Evolutionary conservation across 2,797 vertebrate species (phyloP), one percentile per base, ranked within the genome.

Genomic region (Esox lucius): DNA sequence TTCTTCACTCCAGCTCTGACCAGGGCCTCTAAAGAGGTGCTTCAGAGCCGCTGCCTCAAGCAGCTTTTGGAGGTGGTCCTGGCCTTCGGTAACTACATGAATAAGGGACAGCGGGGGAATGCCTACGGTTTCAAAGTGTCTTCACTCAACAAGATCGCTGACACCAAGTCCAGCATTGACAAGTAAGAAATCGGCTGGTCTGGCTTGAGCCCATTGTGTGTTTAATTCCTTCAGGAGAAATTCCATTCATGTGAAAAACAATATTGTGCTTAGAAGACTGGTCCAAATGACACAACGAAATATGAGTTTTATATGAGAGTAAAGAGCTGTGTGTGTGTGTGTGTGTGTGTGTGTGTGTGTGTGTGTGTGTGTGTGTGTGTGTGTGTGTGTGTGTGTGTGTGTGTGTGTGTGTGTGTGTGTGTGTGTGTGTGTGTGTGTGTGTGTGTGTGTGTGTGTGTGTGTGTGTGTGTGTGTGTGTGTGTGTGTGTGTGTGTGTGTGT

Each of bases 41-140:
- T 98, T 71, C 95, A 95, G 81, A 99, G 97, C 86, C 91, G 87
- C 69, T 97, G 93, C 88, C 91, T 99, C 77, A 96, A 94, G 92
- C 97, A 98, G 91, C 92, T 99, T 81, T 76, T 99, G 83, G 98
- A 99, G 87, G 97, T 99, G 87, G 97, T 99, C 78, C 91, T 99
- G 88, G 98, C 98, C n/a, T 98, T 99, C 26, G 98, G 98, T 72
- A 99, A 99, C 94, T 99, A 98, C 90, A 99, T 99, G 98, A 99
- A 99, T 91, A 99, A 99, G 86, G 98, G 98, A 79, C 98, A 98
- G 89, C 94, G 98, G 88, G 98, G 98, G 46, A 99, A 98, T 0
- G 97, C 97, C 0, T 99, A 96, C 0, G 98, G 98, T 81, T 99
- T 99, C 89, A 99, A 97, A 90, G 94, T 99, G 87, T 96, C 97